phyloP scores from a whole-genome alignment of 2,888 invertebrate genomes.

The Steromphala cineraria region DNA sequence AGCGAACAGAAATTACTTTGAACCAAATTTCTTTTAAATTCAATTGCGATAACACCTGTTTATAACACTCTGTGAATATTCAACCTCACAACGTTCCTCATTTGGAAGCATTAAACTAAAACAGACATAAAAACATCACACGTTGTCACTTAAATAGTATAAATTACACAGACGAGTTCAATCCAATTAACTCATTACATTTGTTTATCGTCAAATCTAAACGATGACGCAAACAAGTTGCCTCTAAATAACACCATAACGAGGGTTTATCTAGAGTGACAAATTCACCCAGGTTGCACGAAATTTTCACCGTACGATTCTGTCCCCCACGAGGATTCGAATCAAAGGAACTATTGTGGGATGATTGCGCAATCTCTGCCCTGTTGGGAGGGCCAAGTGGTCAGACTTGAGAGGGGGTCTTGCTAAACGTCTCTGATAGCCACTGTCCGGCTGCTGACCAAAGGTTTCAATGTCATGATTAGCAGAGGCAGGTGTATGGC shows the following conservation, averaged over 20 bases:
- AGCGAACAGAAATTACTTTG: background rate
- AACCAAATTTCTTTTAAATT: background rate
- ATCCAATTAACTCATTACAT: background rate
- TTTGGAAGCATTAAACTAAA: background rate
- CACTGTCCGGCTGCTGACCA: background rate
- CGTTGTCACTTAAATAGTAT: background rate
- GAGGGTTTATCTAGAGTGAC: background rate
- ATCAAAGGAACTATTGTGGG: background rate
- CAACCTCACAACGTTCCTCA: background rate
- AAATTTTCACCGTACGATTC: background rate
- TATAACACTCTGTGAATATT: background rate
- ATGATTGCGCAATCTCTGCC: background rate
- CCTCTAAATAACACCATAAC: constrained; percentile 7
- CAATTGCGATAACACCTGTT: constrained; percentile 1
- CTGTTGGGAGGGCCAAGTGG: background rate
- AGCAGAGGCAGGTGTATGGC: background rate
- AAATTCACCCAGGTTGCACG: background rate
- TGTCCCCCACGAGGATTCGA: background rate
- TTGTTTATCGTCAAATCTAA: background rate
- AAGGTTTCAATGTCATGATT: background rate
- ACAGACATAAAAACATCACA: background rate
- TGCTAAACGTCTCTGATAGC: background rate
- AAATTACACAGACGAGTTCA: background rate
- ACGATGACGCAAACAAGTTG: constrained; percentile 9
- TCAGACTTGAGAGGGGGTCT: background rate